Base-by-base conservation (phyloP, 37 sponge, comb jelly and placozoan genomes). In the Beroe ovata region DNA sequence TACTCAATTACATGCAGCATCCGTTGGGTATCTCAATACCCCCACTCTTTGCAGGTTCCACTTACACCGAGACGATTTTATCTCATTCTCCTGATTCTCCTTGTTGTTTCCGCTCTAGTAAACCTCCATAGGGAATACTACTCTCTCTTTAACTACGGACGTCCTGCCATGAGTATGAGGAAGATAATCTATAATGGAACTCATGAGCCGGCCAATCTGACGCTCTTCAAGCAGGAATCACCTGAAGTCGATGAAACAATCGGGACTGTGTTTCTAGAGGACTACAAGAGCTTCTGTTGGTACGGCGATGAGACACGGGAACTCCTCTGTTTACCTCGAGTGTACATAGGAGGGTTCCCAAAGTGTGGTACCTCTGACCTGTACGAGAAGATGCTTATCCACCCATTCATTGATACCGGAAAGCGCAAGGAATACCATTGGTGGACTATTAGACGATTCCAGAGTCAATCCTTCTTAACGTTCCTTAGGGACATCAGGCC, bases 331-430 rank as follows among this genome's bases (percentile, higher is more conserved):
- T 23, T 62, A 4, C 63, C 63, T 20, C 22, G 22, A 4, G 63
- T 62, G 3, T 62, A 62, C 20, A 6, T 62, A 16, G 63, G 22
- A 23, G 63, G 63, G 3, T 26, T 62, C 28, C 63, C 63, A 14
- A 62, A 62, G 20, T 62, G 63, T 16, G 63, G 63, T 23, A 26
- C 63, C 29, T 26, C 63, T 26, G 63, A 62, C 63, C 63, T 62
- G 28, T 62, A 26, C 29, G 28, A 62, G 63, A 62, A 62, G 63
- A 4, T 62, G 4, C 28, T 62, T 23, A 3, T 20, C 22, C 63
- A 62, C 29, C 63, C 63, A 89, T 30, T 77, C 88, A 89, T 93
- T 90, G 90, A 95, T 96, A 0, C 93, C 96, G 28, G 95, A 89
- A 28, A 97, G 91, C 20, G 77, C 72, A 33, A 95, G 91, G 60